phyloP scores from a whole-genome alignment of 2,113 vertebrate genomes.

The Sapayoa aenigma region DNA sequence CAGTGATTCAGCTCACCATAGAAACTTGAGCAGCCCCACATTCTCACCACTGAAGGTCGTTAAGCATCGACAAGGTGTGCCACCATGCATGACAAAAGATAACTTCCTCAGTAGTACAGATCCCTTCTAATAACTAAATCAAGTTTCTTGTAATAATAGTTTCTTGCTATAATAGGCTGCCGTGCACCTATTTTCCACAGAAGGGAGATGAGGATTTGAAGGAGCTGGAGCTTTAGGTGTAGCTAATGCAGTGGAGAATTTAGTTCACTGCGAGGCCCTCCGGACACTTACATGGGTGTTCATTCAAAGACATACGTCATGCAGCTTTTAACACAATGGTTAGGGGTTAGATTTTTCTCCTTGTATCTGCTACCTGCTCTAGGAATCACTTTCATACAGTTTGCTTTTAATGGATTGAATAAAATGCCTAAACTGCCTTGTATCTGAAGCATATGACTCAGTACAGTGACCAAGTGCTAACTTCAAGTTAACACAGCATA shows the following conservation, averaged over 20 bases:
- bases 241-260: not conserved
- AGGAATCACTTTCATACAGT: not conserved
- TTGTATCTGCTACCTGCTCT: not conserved
- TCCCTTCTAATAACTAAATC: not conserved
- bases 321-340: not conserved
- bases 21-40: not conserved
- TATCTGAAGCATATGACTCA: not conserved
- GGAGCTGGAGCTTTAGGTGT: not conserved
- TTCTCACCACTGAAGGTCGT: not conserved
- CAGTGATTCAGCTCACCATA: not conserved
- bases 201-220: not conserved
- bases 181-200: not conserved
- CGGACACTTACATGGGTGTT: not conserved
- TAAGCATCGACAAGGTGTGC: not conserved
- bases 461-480: not conserved
- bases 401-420: not conserved
- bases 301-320: not conserved
- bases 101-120: not conserved
- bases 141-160: not conserved
- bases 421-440: not conserved
- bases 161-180: not conserved
- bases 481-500: not conserved
- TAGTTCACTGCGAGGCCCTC: not conserved
- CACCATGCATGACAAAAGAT: not conserved
- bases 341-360: not conserved